A percentile compares a stretch with the other conserved stretches of the same genome.
phyloP scores from a whole-genome alignment of 2,888 invertebrate species.

The Drosophila ezoana region DNA sequence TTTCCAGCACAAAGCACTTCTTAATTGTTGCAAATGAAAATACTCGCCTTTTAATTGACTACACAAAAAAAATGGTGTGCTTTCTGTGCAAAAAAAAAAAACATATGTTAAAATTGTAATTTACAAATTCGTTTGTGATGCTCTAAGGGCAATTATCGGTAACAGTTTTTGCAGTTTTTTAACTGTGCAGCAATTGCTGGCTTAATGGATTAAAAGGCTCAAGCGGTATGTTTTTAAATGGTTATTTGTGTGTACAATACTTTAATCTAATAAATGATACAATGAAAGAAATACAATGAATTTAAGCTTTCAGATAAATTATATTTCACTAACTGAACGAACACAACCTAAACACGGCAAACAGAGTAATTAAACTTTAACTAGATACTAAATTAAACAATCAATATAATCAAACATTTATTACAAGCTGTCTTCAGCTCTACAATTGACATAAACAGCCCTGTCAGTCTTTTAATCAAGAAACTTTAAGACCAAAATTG shows the following conservation, averaged over 20 bases:
- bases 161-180: not conserved
- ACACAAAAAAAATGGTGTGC: conserved; percentile 26
- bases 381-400: too few relatives aligned
- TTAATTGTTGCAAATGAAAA: conserved; percentile 58
- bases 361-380: too few relatives aligned
- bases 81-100: conserved; percentile 4
- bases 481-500: conserved; percentile 34
- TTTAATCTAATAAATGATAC: not conserved
- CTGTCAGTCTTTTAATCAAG: conserved; percentile 3
- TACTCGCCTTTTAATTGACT: conserved; percentile 53
- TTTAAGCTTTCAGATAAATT: too few relatives aligned
- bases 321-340: too few relatives aligned
- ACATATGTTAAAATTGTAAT: conserved; percentile 9
- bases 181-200: not conserved
- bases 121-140: conserved; percentile 19
- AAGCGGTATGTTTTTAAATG: not conserved
- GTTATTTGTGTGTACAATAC: not conserved
- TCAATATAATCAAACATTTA: too few relatives aligned
- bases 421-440: not conserved
- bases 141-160: not conserved
- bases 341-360: too few relatives aligned
- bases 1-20: conserved; percentile 27
- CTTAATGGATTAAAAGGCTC: conserved; percentile 25
- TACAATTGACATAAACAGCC: conserved; percentile 21
- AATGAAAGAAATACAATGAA: too few relatives aligned